Evolutionary conservation across 1,140 invertebrate species (phyloP), one percentile per base, ranked within the genome.

Genomic region (Littorina saxatilis): DNA sequence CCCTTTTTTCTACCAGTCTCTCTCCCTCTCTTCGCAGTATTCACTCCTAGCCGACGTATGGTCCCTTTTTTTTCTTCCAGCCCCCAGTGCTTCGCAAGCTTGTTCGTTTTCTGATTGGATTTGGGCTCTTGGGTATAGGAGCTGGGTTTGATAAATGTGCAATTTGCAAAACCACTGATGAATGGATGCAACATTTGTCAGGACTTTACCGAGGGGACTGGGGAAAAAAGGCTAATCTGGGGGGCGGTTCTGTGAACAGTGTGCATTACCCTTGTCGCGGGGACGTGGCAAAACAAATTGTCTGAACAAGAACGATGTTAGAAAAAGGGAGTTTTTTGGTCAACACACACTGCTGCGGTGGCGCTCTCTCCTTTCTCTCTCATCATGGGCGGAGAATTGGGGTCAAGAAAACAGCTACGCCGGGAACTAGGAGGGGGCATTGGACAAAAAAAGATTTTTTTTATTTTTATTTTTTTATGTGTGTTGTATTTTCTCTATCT

Each of bases 151-250:
- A 78, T 78, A 63, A 78, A 78, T 78, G 76, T 63, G 76, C 76
- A 78, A 78, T 78, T 78, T 78, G 76, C 76, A 58, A 58, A 78
- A 78, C 76, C 76, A 78, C 76, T 78, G 76, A 78, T 66, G 76
- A 58, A 78, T 78, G 76, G 76, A 78, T 61, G 76, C 58, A 78
- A 58, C 63, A 78, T 78, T 78, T 78, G 76, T 78, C 76, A 78
- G 35, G 76, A 32, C 32, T 52, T 77, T 74, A 29, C 9, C 37
- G 37, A 29, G 29, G 40, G 40, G 39, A 74, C 27, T n/a, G 37
- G 20, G 47, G 20, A 29, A 61, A 61, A 77, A 61, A 61, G 75
- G 75, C 75, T 77, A 77, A 77, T 77, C 75, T 32, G 4, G n/a
- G 43, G 17, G 43, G 17, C 32, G 39, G 23, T 37, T 39, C 7